Evolutionary conservation across 2,888 invertebrate genomes (phyloP).

Genomic region (Coelopa pilipes): DNA sequence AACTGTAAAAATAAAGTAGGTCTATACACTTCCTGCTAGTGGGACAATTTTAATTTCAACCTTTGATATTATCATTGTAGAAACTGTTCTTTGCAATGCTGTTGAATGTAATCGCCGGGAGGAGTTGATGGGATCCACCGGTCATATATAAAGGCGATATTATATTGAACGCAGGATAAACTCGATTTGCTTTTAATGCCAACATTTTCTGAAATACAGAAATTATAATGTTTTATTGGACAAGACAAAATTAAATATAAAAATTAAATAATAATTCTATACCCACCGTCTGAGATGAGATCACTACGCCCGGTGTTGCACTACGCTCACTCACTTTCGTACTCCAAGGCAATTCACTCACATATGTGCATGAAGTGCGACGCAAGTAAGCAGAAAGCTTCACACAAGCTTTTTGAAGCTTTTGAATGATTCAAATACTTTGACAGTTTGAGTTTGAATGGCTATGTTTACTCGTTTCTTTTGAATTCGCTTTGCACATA

Average conservation of each 20-base stretch:
- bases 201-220: constrained; percentile 31
- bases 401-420: no score
- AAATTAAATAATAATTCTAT: constrained; percentile 14
- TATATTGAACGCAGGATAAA: constrained; percentile 27
- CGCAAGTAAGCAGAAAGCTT: no score
- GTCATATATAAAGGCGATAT: constrained; percentile 17
- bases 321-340: no score
- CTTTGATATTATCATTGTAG: not conserved
- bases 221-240: not conserved
- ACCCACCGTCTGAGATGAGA: constrained; percentile 26
- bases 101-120: no score
- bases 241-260: not conserved
- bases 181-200: constrained; percentile 29
- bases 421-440: no score
- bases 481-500: no score
- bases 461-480: no score
- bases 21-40: not conserved
- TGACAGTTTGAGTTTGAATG: no score
- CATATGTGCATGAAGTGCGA: not conserved
- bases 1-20: not conserved
- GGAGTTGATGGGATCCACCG: not conserved
- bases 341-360: not conserved
- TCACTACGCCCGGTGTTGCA: constrained; percentile 6
- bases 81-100: no score
- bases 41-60: not conserved